A percentile compares a stretch with the other conserved stretches of the same genome.
These are phyloP conservation scores for Pseudotriccus pelzelni DNA, from an alignment of 2,797 vertebrate species.

Conservation along the genomic window DNA sequence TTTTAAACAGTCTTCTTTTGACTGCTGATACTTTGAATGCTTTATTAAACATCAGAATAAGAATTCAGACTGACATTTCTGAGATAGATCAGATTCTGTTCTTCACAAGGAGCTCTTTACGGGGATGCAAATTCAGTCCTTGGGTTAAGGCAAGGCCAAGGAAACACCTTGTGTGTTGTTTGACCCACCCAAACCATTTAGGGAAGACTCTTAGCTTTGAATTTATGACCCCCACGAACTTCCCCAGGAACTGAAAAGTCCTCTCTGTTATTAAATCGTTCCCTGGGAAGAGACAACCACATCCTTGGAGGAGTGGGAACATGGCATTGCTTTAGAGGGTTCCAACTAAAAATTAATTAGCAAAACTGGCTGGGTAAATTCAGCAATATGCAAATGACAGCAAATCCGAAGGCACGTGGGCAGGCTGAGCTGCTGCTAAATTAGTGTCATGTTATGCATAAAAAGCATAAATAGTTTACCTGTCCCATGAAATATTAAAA, in stretches of 20 bases:
- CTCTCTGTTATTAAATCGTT: conserved; percentile 35
- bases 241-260: neutral
- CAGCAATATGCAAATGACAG: conserved; percentile 47
- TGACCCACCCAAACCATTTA: neutral
- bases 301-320: neutral
- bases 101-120: neutral
- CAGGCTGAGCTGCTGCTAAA: conserved; percentile 2
- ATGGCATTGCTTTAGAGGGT: neutral
- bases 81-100: neutral
- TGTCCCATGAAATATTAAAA: conserved; percentile 30
- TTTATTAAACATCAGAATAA: neutral
- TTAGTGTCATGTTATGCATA: neutral
- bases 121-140: neutral
- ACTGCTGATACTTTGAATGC: neutral
- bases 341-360: conserved; percentile 54
- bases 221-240: conserved; percentile 41
- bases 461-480: conserved; percentile 46
- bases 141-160: neutral
- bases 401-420: neutral
- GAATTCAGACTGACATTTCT: neutral
- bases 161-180: neutral
- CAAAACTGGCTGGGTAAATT: conserved; percentile 26
- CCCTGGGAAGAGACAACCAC: neutral
- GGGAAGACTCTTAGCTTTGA: neutral
- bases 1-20: neutral